Evolutionary conservation across 2,113 vertebrate species (phyloP), one percentile per base, ranked within the genome.

Genomic region (Epinephelus fuscoguttatus): DNA sequence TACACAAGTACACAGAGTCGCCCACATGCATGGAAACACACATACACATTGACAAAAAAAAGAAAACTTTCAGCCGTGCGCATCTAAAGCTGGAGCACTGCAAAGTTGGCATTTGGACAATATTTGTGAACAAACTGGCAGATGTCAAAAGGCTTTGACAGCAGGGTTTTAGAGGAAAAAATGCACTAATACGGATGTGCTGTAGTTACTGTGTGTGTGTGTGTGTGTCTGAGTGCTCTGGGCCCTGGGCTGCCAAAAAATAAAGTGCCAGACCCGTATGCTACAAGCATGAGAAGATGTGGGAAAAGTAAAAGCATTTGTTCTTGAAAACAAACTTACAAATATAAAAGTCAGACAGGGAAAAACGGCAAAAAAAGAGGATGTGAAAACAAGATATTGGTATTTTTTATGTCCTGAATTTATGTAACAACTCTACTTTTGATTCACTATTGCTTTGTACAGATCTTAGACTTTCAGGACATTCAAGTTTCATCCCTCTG

Each of bases 61-160:
- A 74, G 47, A 82, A 92, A 93, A 92, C 78, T 88, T 90, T 83
- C 57, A 83, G 62, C 85, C 77, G 60, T 47, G 75, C 49, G 6
- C 75, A 86, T 88, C 70, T 90, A 88, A 92, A 77, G 84, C 90
- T 61, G 59, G 62, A 89, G 90, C 75, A 76, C 77, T 85, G 80
- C 75, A 88, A 83, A 91, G 70, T 84, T 94, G 93, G 91, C 93
- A 91, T 88, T 86, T 84, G 84, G 80, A 92, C 92, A 93, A 91
- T 76, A 88, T 94, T 94, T 92, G 87, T 23, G 84, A 92, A 91
- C 86, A 91, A 88, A 93, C 92, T 91, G 90, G 90, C 94, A 94
- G 91, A 95, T 94, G 92, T 94, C 92, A 93, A 90, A 91, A 92
- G 91, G 94, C 94, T 94, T 93, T 93, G 92, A 89, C 68, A 81